These are phyloP conservation scores for Nasonovia ribisnigri DNA, from an alignment of 2,888 invertebrate genomes.

Conservation along the genomic window DNA sequence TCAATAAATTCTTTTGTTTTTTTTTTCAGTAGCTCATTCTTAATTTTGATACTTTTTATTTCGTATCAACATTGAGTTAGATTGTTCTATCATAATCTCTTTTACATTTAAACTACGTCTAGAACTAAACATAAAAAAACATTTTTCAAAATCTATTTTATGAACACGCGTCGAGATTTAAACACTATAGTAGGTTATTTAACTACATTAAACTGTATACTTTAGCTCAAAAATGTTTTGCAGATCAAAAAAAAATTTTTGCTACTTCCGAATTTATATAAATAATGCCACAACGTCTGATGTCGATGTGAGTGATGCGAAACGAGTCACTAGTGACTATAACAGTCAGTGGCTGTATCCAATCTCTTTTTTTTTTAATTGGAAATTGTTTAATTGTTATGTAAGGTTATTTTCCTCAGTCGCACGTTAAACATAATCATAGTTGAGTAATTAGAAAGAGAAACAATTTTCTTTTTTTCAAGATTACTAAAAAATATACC, in stretches of 20 bases:
- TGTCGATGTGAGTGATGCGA: not conserved
- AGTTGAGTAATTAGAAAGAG: not conserved
- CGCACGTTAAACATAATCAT: not conserved
- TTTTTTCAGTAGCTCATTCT: not conserved
- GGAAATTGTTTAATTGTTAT: not conserved
- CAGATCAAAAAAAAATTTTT: not conserved
- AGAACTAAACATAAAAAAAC: not conserved
- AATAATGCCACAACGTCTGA: not conserved
- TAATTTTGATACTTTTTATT: not conserved
- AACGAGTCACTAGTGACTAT: not conserved
- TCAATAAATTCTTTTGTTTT: not conserved
- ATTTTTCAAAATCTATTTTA: not conserved
- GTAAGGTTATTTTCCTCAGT: not conserved
- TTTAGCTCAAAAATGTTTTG: not conserved
- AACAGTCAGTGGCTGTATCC: not conserved
- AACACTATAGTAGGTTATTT: not conserved
- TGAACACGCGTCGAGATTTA: not conserved
- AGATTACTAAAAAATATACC: too few species aligned
- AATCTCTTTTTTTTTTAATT: not conserved
- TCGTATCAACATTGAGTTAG: not conserved
- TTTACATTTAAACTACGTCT: not conserved
- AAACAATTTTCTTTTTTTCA: too few species aligned
- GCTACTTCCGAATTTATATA: not conserved
- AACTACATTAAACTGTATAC: not conserved
- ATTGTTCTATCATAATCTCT: not conserved